Evolutionary conservation across 2,888 invertebrate genomes (phyloP), one percentile per base, ranked within the genome.

Genomic region (Pristionchus arcanus): DNA sequence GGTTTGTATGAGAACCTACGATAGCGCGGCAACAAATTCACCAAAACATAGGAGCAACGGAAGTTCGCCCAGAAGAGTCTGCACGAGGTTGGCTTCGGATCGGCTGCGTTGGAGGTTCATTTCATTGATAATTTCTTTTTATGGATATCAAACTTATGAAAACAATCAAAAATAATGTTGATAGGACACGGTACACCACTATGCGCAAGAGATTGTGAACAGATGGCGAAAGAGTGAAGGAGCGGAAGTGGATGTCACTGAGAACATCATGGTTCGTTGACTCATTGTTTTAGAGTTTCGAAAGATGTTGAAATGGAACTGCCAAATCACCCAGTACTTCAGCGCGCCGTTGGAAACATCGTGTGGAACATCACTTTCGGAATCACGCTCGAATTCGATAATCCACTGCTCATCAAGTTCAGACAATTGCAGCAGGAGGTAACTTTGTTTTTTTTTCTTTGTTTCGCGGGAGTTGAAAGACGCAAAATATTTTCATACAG

Each of bases 351-450:
- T 1, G 83, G 53, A 5, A 83, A 83, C 55, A 55, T 83, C 83
- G 53, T 83, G 16, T 83, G 83, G 83, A 21, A 42, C 53, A 49
- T 83, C 83, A 83, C 83, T 7, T 83, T 83, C n/a, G n/a, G n/a
- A n/a, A n/a, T 53, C 53, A 83, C 53, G n/a, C 83, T 83, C 42
- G 74, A 74, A 74, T 74, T 74, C 37, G 74, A 74, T 21, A 74
- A 74, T 74, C 74, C 74, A n/a, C 7, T 74, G 9, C 74, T 74
- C 21, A 74, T 74, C 37, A 74, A 42, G 25, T 74, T 74, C 74
- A 34, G 74, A 9, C 7, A 74, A 74, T 25, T 74, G 19, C 74
- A 74, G 25, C 37, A 34, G 21, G 74, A 74, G 37, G 74, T 74
- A n/a, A 5, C 9, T 28, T 63, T 63, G n/a, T n/a, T n/a, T n/a